These are phyloP conservation scores for Masticophis lateralis DNA, from an alignment of 2,797 vertebrate genomes.

Conservation along the genomic window DNA sequence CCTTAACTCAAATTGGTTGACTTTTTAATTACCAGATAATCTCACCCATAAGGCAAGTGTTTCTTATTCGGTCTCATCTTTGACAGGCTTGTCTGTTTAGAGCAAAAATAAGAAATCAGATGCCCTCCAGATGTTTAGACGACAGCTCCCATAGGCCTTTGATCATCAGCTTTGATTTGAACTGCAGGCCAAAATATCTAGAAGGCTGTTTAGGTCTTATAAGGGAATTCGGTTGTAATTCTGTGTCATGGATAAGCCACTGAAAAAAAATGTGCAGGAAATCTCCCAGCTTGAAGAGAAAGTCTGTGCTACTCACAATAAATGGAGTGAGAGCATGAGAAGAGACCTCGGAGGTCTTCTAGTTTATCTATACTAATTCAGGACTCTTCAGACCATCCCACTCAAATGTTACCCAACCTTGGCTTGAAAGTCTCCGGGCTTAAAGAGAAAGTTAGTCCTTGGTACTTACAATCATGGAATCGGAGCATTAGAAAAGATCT, in stretches of 20 bases:
- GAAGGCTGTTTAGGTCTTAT: neutral
- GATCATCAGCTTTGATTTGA: neutral
- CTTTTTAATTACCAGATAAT: slow-evolving; percentile 65
- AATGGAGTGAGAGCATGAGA: neutral
- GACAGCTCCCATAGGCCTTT: neutral
- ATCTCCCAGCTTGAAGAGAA: neutral
- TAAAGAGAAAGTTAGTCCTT: too few species aligned
- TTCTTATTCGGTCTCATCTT: slow-evolving; percentile 6
- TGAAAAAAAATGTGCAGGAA: neutral
- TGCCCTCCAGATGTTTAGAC: neutral
- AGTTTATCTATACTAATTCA: neutral
- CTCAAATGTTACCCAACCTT: neutral
- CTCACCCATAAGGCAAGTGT: slow-evolving; percentile 34
- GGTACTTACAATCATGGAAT: neutral
- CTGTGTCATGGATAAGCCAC: neutral
- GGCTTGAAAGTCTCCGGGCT: neutral
- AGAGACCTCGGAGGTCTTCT: neutral
- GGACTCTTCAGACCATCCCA: neutral
- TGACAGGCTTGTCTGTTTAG: neutral
- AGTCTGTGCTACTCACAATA: neutral
- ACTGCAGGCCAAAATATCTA: neutral
- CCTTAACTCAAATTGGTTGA: slow-evolving; percentile 53
- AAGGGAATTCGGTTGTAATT: neutral
- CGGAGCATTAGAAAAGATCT: too few species aligned
- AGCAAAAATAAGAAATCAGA: neutral